These are phyloP conservation scores for Chelon labrosus DNA, from an alignment of 2,797 vertebrate genomes.

Conservation along the genomic window DNA sequence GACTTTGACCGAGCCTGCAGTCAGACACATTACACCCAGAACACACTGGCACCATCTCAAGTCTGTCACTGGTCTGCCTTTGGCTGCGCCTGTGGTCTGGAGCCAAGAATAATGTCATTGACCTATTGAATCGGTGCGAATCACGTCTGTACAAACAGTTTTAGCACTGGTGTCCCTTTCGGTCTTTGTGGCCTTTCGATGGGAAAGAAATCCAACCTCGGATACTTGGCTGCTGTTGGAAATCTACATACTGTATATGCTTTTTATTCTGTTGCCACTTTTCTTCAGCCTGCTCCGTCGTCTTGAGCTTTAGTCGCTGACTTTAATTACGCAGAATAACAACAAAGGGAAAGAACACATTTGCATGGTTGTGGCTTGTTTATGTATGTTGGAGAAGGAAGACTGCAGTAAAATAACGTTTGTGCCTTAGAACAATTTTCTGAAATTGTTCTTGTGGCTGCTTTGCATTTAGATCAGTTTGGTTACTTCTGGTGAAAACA, in stretches of 20 bases:
- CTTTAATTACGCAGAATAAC: slow-evolving; percentile 47
- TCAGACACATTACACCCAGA: slow-evolving; percentile 68
- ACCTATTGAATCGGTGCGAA: slow-evolving; percentile 58
- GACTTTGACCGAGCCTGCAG: slow-evolving; percentile 45
- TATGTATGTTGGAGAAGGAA: slow-evolving; percentile 16
- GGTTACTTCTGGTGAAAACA: background rate
- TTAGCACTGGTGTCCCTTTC: slow-evolving; percentile 44
- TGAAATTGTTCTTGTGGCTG: slow-evolving; percentile 21
- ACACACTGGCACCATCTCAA: slow-evolving; percentile 68
- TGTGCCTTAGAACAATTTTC: slow-evolving; percentile 17
- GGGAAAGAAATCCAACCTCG: background rate
- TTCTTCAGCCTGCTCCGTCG: slow-evolving; percentile 15
- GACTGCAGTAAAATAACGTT: slow-evolving; percentile 23
- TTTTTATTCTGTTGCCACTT: slow-evolving; percentile 16
- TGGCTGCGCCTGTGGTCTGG: slow-evolving; percentile 43
- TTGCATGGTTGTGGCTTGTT: slow-evolving; percentile 36
- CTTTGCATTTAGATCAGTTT: background rate
- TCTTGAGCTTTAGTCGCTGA: slow-evolving; percentile 15
- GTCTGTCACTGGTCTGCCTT: slow-evolving; percentile 53
- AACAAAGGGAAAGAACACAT: slow-evolving; percentile 26
- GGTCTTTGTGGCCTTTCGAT: slow-evolving; percentile 27
- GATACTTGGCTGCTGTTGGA: background rate
- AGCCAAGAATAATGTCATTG: slow-evolving; percentile 76
- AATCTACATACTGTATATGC: background rate
- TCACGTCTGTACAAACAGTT: slow-evolving; percentile 67